Evolutionary conservation across 2,888 invertebrate species (phyloP).

Genomic region (Euplexia lucipara): DNA sequence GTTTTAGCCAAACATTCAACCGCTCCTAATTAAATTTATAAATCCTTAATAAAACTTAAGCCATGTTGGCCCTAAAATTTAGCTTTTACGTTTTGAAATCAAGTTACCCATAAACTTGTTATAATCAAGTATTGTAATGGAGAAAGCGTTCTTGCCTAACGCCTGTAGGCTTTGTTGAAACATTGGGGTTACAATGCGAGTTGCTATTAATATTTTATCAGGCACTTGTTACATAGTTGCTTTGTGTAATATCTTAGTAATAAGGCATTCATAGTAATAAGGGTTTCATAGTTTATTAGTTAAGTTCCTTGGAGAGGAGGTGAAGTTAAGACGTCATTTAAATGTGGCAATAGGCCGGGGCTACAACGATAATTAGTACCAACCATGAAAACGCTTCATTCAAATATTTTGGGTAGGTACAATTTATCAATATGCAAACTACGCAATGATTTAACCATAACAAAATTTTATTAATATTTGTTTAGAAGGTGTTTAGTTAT

Average conservation of each 20-base stretch:
- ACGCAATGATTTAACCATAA: too few relatives aligned
- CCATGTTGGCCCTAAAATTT: background rate
- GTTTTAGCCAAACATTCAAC: background rate
- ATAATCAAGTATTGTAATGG: too few relatives aligned
- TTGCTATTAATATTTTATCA: conserved; percentile 56
- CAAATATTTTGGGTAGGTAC: background rate
- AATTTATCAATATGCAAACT: too few relatives aligned
- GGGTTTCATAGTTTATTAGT: conserved; percentile 27
- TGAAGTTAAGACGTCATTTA: background rate
- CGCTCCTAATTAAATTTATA: background rate
- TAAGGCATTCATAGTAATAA: conserved; percentile 22
- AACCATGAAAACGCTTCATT: background rate
- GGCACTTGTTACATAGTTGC: conserved; percentile 38
- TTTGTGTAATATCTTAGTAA: too few relatives aligned
- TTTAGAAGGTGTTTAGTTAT: too few relatives aligned
- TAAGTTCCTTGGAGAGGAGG: background rate
- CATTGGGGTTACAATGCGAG: conserved; percentile 26
- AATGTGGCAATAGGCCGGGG: background rate
- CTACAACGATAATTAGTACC: too few relatives aligned
- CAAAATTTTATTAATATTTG: too few relatives aligned
- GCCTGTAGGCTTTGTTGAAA: conserved; percentile 51
- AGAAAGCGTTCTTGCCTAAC: conserved; percentile 21
- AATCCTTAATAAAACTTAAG: conserved; percentile 1
- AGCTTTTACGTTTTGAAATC: conserved; percentile 4
- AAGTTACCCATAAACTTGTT: conserved; percentile 5